Evolutionary conservation across 2,113 vertebrate species (phyloP).

Genomic region (Campylomormyrus numenius): DNA sequence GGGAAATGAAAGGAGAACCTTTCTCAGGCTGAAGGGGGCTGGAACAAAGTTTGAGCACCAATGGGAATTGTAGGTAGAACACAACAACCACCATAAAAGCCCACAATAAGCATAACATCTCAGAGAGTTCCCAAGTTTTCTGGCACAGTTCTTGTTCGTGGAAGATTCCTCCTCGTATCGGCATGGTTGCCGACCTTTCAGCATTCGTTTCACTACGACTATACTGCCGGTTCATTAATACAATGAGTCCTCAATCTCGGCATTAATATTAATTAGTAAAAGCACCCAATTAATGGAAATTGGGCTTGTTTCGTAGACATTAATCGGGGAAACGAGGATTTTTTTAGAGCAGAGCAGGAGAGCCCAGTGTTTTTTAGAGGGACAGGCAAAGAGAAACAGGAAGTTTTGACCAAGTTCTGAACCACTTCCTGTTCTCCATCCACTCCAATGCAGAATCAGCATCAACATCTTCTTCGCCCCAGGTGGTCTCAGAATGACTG

Average conservation of each 20-base stretch:
- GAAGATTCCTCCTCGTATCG: background rate
- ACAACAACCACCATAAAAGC: background rate
- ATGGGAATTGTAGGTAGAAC: background rate
- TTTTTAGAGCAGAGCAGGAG: background rate
- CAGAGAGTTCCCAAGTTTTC: background rate
- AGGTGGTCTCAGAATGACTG: background rate
- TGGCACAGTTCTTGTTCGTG: background rate
- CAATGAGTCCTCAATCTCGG: background rate
- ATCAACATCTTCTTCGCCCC: background rate
- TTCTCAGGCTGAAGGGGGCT: background rate
- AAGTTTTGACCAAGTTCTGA: background rate
- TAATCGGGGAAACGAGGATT: background rate
- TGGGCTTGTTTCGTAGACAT: background rate
- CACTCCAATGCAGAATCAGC: background rate
- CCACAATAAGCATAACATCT: background rate
- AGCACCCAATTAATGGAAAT: background rate
- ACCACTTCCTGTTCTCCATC: background rate
- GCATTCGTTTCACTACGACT: background rate
- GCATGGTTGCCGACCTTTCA: background rate
- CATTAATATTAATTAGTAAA: background rate
- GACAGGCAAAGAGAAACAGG: background rate
- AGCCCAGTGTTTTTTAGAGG: too few species aligned
- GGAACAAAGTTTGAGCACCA: background rate
- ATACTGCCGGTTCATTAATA: background rate
- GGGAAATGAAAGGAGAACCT: background rate